Evolutionary conservation across 2,888 invertebrate species (phyloP), one percentile per base, ranked within the genome.

Genomic region (Calameuta filiformis): DNA sequence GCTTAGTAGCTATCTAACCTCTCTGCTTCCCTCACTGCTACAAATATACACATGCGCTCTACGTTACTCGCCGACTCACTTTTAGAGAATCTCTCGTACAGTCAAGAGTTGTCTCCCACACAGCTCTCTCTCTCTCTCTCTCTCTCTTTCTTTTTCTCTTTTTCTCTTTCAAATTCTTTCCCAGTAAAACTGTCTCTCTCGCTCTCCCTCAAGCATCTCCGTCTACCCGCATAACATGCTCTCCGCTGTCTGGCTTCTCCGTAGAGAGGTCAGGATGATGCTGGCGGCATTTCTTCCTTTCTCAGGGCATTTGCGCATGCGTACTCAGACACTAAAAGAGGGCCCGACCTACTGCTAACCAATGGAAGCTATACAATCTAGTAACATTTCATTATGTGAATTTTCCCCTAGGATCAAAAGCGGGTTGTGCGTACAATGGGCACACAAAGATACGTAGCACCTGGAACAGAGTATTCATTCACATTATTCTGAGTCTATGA

Each of bases 401-500:
- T 56, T 56, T 56, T 56, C 23, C 56, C 23, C 56, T 56, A 56
- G 56, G 23, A 56, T 56, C 56, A 56, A 56, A 56, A 56, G 23
- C 23, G 56, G 15, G 23, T 56, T 56, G 56, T 23, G 23, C 56
- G 56, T 56, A 23, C 40, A 56, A 56, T 56, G 56, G 23, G 56
- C 23, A 23, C 56, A 56, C 23, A 9, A 23, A 2, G 56, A 23
- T 56, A 56, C 23, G 56, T 23, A 56, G 23, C 56, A 56, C 23
- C 56, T 9, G 56, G 56, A 56, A 56, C 56, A 56, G 23, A 56
- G 23, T 56, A 56, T 23, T 23, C 56, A 56, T 56, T 56, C 23
- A 56, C 56, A 56, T 56, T 56, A 56, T 56, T 56, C 56, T 23
- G 77, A 35, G 40, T 69, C 75, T 77, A 71, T 68, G 68, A 79